A percentile compares a stretch with the other conserved stretches of the same genome.
phyloP scores from a whole-genome alignment of 2,113 vertebrate genomes.

The Bos indicus region DNA sequence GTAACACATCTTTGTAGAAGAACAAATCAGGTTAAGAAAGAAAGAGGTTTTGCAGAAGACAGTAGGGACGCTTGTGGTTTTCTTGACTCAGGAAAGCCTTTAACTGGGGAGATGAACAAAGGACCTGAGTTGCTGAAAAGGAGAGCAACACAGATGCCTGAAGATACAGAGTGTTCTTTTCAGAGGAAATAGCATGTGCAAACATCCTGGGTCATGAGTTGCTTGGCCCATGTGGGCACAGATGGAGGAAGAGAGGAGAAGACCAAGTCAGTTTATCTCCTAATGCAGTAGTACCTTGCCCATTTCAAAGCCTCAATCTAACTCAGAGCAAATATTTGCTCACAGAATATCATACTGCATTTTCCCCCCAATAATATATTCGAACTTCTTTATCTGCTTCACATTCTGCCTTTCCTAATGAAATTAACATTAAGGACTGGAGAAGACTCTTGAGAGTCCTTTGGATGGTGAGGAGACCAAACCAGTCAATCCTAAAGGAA shows the following conservation, averaged over 20 bases:
- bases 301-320: not conserved
- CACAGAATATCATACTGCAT: not conserved
- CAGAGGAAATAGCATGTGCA: not conserved
- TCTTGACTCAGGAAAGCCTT: not conserved
- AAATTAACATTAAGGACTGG: not conserved
- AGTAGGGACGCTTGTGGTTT: not conserved
- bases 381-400: not conserved
- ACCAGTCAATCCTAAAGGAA: not conserved
- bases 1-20: not conserved
- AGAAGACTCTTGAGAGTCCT: not conserved
- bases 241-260: not conserved
- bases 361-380: not conserved
- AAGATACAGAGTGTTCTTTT: not conserved
- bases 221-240: no score
- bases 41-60: not conserved
- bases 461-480: not conserved
- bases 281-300: not conserved
- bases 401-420: not conserved
- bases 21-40: not conserved
- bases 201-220: not conserved
- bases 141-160: not conserved
- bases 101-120: not conserved
- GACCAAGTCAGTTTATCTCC: not conserved
- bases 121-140: not conserved
- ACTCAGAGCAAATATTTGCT: not conserved